Evolutionary conservation across 2,113 vertebrate species (phyloP), one percentile per base, ranked within the genome.

Genomic region (Hyperopisus bebe): DNA sequence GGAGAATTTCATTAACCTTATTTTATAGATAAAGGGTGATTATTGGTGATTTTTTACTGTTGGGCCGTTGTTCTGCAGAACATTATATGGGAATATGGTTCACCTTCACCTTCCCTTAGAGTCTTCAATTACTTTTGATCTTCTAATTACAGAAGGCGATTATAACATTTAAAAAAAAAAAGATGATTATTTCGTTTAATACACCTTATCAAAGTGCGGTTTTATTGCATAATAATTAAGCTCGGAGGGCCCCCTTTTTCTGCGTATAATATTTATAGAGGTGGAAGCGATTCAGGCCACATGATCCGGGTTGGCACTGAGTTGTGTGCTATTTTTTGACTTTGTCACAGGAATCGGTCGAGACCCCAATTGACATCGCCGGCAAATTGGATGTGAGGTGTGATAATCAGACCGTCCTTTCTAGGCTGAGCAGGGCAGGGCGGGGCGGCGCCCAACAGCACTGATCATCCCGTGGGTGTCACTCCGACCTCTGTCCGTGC

Each of bases 141-240:
- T 96, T 95, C 94, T 96, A 96, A 96, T 96, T 96, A 96, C 95
- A 95, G 93, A 92, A 93, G 94, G 94, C 95, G 95, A 96, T 96
- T 96, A 95, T 94, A 93, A 94, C 92, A 89, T 95, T 95, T 95
- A 95, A 93, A 95, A 96, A 95, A 95, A 95, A 80, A 70, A 70
- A 27, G 62, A 31, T 70, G 95, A 96, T 96, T 95, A 95, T 94
- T 94, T 94, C 95, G 95, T 96, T 96, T 96, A 96, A 96, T 96
- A 95, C 95, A 96, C 96, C 95, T 96, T 95, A 96, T 95, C 94
- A 93, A 90, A 92, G 91, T 90, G 90, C 91, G 92, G 91, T 94
- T 94, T 94, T 92, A 94, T 94, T 95, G 93, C 91, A 92, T 96
- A 92, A 95, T 95, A 96, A 96, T 96, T 96, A 96, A 95, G 95